Evolutionary conservation across 2,888 invertebrate species (phyloP), one percentile per base, ranked within the genome.

Genomic region (Clunio marinus): DNA sequence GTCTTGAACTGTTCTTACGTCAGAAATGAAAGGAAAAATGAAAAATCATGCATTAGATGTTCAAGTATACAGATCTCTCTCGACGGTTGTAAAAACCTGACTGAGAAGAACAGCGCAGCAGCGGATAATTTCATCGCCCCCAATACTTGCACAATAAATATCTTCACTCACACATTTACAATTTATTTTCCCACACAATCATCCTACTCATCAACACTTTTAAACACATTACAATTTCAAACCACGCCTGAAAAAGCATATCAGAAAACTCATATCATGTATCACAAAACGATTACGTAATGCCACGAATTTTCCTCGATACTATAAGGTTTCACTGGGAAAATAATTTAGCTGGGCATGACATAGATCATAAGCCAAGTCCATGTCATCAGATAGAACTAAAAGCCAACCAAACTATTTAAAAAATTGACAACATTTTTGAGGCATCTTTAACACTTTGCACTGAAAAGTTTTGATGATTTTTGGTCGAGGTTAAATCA

Each of bases 41-140:
- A 28, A 59, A 2, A 20, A 37, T 60, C 60, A 60, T 60, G 22
- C 60, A 60, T 60, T n/a, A n/a, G n/a, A 5, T 24, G 1, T 20
- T 13, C 1, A 10, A 2, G 55, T 24, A 13, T 17, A 15, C 22
- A 37, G 37, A 60, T 60, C 37, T 7, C 37, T 17, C 60, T 60
- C 60, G 35, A 27, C 24, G 60, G 28, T 60, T 63, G n/a, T 63
- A n/a, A 24, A 27, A 63, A 63, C 37, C 63, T 37, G 63, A 63
- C 63, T 63, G 46, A 63, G 41, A 63, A 45, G 13, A 27, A 57
- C 28, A n/a, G 63, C 63, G 63, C 63, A 63, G 45, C 41, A 46
- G 24, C 60, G 22, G 24, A 24, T n/a, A 41, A 41, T 41, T 15
- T 10, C 41, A 13, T 58, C 58, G 27, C 24, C 27, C 32, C 15